phyloP scores from a whole-genome alignment of 35 echinoderm and acorn worm species.

The Ophioderma brevispina region DNA sequence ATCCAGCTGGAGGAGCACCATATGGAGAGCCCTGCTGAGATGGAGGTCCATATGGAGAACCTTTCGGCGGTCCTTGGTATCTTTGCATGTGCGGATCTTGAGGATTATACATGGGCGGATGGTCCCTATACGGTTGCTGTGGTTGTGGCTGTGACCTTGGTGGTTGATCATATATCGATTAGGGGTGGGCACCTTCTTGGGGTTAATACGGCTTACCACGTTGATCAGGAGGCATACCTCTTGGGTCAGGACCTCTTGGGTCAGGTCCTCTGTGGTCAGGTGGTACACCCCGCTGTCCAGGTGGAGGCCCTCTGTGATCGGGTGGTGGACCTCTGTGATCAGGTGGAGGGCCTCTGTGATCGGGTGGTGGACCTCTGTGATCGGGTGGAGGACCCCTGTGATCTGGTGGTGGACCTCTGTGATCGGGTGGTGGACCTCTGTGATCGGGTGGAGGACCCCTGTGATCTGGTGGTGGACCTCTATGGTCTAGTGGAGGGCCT shows the following conservation, averaged over 20 bases:
- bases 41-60: background rate
- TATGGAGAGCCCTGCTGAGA: background rate
- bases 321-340: background rate
- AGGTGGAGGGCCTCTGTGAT: background rate
- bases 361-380: background rate
- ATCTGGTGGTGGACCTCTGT: slow-evolving; percentile 15
- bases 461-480: background rate
- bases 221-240: slow-evolving; percentile 30
- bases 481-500: background rate
- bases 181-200: background rate
- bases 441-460: slow-evolving; percentile 19
- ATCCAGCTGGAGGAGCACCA: background rate
- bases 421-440: slow-evolving; percentile 35
- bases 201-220: background rate
- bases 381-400: background rate
- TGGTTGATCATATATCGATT: background rate
- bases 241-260: slow-evolving; percentile 18
- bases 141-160: background rate
- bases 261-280: slow-evolving; percentile 30
- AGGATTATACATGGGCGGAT: background rate
- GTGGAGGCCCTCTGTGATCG: slow-evolving; percentile 36
- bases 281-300: slow-evolving; percentile 42
- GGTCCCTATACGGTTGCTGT: background rate
- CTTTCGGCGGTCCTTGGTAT: background rate
- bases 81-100: slow-evolving; percentile 4